These are phyloP conservation scores for Varanus komodoensis DNA, from an alignment of 2,113 vertebrate species.

Conservation along the genomic window DNA sequence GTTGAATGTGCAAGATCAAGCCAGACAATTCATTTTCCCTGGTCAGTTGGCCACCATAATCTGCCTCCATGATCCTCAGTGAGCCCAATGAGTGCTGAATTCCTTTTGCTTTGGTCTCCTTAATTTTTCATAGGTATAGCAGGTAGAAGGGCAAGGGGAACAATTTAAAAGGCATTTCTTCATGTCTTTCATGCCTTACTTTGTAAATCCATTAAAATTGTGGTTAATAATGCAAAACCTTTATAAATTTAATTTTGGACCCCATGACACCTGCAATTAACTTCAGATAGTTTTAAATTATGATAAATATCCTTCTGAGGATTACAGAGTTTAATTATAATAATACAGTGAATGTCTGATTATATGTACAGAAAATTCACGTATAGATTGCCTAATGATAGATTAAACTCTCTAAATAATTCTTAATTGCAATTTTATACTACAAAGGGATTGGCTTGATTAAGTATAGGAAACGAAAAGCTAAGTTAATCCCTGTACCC, in stretches of 20 bases:
- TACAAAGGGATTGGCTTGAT: conserved; percentile 48
- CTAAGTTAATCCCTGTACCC: conserved; percentile 2
- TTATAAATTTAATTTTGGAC: neutral
- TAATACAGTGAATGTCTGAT: neutral
- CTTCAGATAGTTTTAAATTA: conserved; percentile 30
- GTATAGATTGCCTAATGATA: conserved; percentile 2
- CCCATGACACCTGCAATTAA: neutral
- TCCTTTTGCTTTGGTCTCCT: neutral
- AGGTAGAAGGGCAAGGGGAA: too few species aligned
- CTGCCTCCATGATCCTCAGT: too few species aligned
- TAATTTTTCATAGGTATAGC: neutral
- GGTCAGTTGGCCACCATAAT: neutral
- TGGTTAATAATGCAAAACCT: conserved; percentile 6
- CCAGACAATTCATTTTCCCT: too few species aligned
- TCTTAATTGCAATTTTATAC: conserved; percentile 47
- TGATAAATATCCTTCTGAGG: neutral
- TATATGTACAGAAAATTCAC: neutral
- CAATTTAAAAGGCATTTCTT: neutral
- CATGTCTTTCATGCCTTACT: neutral
- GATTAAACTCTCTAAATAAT: conserved; percentile 17
- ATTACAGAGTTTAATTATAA: conserved; percentile 8
- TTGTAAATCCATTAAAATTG: conserved; percentile 10
- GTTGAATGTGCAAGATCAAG: neutral
- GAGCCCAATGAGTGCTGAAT: neutral
- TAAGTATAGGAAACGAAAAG: conserved; percentile 57